phyloP scores from a whole-genome alignment of 2,797 vertebrate species.

The Mus caroli region DNA sequence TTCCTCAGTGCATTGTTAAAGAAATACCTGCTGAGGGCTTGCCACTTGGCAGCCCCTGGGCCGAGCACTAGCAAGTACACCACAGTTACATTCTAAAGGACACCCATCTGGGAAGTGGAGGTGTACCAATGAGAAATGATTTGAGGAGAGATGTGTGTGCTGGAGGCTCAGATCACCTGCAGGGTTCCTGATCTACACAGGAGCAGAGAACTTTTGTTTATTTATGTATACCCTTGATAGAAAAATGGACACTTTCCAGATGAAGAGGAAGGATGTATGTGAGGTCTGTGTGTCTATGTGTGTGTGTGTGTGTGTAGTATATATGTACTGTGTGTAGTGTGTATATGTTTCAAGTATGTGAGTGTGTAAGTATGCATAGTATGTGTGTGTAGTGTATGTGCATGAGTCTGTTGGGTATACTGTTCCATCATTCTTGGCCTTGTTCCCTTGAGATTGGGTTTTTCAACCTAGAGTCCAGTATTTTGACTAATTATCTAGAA shows the following conservation, averaged over 20 bases:
- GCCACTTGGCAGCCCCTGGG: neutral
- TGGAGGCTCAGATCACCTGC: neutral
- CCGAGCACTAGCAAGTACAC: neutral
- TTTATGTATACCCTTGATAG: neutral
- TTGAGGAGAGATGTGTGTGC: neutral
- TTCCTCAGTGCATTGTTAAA: neutral
- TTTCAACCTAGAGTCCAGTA: neutral
- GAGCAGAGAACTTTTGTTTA: neutral
- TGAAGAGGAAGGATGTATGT: neutral
- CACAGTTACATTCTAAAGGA: neutral
- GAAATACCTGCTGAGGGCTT: neutral
- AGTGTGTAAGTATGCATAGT: neutral
- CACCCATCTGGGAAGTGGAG: neutral
- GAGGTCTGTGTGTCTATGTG: neutral
- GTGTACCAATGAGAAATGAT: neutral
- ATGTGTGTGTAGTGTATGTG: neutral
- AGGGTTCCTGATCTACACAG: neutral
- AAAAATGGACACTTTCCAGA: neutral
- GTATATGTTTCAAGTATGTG: neutral
- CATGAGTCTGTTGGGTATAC: neutral
- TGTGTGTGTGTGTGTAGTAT: neutral
- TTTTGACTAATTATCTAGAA: neutral
- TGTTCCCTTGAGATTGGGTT: neutral
- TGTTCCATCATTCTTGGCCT: neutral
- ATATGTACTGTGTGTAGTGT: neutral